Evolutionary conservation across 92 coral and sea anemone species (phyloP).

Genomic region (Umimayanthus chanpuru): DNA sequence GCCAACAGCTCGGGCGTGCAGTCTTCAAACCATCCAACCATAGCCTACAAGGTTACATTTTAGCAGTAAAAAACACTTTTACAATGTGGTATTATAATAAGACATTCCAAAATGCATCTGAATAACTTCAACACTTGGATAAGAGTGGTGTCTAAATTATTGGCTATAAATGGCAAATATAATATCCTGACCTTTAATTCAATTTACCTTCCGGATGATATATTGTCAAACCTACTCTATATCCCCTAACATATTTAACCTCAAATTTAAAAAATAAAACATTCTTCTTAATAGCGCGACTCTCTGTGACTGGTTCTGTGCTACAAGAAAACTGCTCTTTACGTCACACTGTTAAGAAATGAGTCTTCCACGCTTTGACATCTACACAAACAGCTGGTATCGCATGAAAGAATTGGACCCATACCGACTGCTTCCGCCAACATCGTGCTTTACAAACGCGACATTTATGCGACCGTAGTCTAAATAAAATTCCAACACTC

Average conservation of each 20-base stretch:
- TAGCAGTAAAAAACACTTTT: neutral
- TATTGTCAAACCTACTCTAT: too few relatives aligned
- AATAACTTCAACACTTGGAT: neutral
- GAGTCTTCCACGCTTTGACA: too few relatives aligned
- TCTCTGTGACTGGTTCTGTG: neutral
- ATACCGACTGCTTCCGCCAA: neutral
- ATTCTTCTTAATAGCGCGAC: too few relatives aligned
- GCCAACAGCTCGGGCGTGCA: neutral
- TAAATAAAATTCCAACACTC: too few relatives aligned
- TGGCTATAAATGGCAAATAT: too few relatives aligned
- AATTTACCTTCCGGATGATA: too few relatives aligned
- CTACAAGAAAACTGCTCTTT: neutral
- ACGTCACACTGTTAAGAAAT: neutral
- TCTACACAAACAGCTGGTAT: neutral
- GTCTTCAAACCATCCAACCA: neutral
- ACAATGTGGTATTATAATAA: neutral
- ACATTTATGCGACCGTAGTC: neutral
- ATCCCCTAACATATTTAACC: too few relatives aligned
- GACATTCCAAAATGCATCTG: neutral
- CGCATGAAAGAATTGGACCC: neutral
- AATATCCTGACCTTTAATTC: too few relatives aligned
- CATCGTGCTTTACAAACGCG: neutral
- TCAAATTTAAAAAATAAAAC: too few relatives aligned
- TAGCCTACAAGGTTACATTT: neutral
- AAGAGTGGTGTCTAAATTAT: too few relatives aligned